A percentile compares a stretch with the other conserved stretches of the same genome.
phyloP scores from a whole-genome alignment of 2,113 vertebrate species.

The Pituophis catenifer region DNA sequence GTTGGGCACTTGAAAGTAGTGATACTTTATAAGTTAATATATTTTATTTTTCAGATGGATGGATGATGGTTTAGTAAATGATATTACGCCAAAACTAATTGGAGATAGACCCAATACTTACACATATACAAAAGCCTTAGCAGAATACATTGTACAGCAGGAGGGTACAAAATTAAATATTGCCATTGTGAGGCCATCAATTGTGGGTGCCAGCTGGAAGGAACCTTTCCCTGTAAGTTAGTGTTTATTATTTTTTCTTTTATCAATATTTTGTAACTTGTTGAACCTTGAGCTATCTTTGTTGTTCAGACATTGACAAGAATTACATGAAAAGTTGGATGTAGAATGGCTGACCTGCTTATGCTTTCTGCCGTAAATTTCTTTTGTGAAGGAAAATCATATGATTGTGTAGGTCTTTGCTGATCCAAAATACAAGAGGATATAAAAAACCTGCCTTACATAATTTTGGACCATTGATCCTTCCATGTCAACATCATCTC shows the following conservation, averaged over 20 bases:
- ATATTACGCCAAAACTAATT: conserved; percentile 91
- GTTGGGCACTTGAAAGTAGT: neutral
- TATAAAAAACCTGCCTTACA: neutral
- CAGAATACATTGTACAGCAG: conserved; percentile 91
- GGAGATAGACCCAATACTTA: conserved; percentile 94
- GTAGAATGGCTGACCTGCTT: neutral
- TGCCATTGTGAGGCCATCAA: conserved; percentile 92
- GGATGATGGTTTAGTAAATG: conserved; percentile 90
- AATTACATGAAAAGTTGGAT: neutral
- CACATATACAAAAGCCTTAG: conserved; percentile 93
- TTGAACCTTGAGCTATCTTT: neutral
- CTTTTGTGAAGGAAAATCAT: neutral
- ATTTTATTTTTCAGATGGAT: conserved; percentile 85
- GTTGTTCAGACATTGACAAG: neutral
- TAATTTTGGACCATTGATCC: neutral
- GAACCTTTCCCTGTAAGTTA: conserved; percentile 94
- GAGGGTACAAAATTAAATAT: conserved; percentile 89
- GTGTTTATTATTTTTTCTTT: neutral
- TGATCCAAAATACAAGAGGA: neutral
- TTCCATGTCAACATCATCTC: neutral
- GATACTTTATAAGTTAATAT: neutral
- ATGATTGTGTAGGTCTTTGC: neutral
- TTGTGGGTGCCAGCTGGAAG: conserved; percentile 98
- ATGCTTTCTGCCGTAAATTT: neutral
- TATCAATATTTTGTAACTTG: neutral